phyloP scores from a whole-genome alignment of 92 coral and sea anemone species.

The Nematostella vectensis region DNA sequence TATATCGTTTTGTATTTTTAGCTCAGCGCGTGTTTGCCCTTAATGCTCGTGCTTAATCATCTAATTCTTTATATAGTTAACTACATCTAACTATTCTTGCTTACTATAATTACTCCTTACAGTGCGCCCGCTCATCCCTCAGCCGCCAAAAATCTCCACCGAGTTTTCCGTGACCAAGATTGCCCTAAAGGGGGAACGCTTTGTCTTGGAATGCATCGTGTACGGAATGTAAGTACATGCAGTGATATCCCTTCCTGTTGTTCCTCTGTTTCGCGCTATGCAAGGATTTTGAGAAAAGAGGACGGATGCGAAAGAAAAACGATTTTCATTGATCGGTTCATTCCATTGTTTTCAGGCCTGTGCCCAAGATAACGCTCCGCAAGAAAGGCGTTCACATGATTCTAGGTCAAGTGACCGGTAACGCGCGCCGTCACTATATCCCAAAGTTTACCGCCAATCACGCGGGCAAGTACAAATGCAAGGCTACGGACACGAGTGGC shows the following conservation, averaged over 20 bases:
- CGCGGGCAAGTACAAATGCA: constrained; percentile 86
- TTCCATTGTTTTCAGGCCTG: constrained; percentile 45
- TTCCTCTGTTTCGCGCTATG: too few relatives aligned
- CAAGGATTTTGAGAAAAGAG: too few relatives aligned
- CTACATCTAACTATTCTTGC: too few relatives aligned
- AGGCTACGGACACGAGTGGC: constrained; percentile 44
- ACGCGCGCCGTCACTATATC: constrained; percentile 63
- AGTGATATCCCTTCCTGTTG: too few relatives aligned
- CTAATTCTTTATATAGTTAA: too few relatives aligned
- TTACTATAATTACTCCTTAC: too few relatives aligned
- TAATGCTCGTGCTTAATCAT: too few relatives aligned
- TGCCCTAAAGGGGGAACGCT: constrained; percentile 77
- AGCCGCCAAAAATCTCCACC: constrained; percentile 65
- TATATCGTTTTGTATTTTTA: too few relatives aligned
- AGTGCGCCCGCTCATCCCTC: constrained; percentile 26
- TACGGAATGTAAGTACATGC: constrained; percentile 77
- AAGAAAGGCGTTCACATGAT: constrained; percentile 57
- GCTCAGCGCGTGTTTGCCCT: too few relatives aligned
- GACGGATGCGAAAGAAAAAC: too few relatives aligned
- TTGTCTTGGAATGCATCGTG: constrained; percentile 86
- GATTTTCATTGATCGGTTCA: too few relatives aligned
- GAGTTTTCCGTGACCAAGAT: constrained; percentile 48
- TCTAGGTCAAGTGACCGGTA: constrained; percentile 67
- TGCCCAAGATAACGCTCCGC: constrained; percentile 67
- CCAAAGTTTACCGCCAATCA: constrained; percentile 48